phyloP scores from a whole-genome alignment of 2,888 invertebrate species.

The Agrotis ipsilon region DNA sequence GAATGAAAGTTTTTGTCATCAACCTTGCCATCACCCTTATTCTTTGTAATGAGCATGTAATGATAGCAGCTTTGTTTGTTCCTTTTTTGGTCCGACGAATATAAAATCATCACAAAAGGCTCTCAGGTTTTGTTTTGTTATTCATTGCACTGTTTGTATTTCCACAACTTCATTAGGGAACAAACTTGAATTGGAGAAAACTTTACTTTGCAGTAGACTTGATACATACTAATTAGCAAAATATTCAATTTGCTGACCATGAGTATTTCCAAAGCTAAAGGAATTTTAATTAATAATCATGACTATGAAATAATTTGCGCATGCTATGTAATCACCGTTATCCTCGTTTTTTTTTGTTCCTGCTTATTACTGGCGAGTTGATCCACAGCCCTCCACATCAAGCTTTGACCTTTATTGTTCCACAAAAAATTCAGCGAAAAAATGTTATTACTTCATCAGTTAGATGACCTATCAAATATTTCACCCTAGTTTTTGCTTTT shows the following conservation, averaged over 20 bases:
- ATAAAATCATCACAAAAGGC: not conserved
- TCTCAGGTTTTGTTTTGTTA: slow-evolving; percentile 8
- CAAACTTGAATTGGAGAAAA: slow-evolving; percentile 22
- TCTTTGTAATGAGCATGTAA: slow-evolving; percentile 57
- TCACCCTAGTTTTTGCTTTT: too few relatives aligned
- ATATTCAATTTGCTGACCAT: slow-evolving; percentile 16
- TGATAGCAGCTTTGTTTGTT: slow-evolving; percentile 32
- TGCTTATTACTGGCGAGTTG: slow-evolving; percentile 24
- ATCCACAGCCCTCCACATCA: not conserved
- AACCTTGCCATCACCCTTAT: slow-evolving; percentile 34
- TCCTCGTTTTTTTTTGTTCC: slow-evolving; percentile 19
- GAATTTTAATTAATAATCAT: slow-evolving; percentile 16
- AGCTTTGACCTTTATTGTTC: slow-evolving; percentile 26
- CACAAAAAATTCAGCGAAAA: too few relatives aligned
- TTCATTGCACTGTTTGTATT: slow-evolving; percentile 43
- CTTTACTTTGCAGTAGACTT: slow-evolving; percentile 4
- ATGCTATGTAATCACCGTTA: slow-evolving; percentile 6
- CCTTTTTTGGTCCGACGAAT: slow-evolving; percentile 6
- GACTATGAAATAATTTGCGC: slow-evolving; percentile 7
- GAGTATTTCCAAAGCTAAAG: slow-evolving; percentile 1
- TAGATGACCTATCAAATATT: too few relatives aligned
- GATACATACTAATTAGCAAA: slow-evolving; percentile 24
- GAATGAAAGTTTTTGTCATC: slow-evolving; percentile 60
- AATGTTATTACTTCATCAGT: too few relatives aligned
- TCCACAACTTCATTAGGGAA: slow-evolving; percentile 29